A percentile compares a stretch with the other conserved stretches of the same genome.
phyloP scores from a whole-genome alignment of 2,797 vertebrate species.

The Eptatretus atami region DNA sequence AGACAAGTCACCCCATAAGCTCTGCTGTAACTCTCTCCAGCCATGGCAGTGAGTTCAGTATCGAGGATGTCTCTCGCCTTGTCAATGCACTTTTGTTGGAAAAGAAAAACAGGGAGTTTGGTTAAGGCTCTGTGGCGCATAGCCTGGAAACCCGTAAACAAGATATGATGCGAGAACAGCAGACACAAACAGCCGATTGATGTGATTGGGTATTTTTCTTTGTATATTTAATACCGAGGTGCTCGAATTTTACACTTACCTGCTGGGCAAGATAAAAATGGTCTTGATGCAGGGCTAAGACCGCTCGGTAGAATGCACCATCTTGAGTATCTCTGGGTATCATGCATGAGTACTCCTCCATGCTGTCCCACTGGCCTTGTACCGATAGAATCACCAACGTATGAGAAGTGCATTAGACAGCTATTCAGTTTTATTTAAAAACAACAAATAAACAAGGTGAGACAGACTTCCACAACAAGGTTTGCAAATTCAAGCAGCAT shows the following conservation, averaged over 20 bases:
- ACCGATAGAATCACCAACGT: neutral
- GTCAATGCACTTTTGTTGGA: constrained; percentile 47
- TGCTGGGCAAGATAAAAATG: constrained; percentile 89
- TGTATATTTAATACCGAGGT: no score
- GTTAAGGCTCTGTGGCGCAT: no score
- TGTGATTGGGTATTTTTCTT: no score
- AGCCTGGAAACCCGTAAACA: no score
- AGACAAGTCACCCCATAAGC: constrained; percentile 50
- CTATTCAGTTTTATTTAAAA: no score
- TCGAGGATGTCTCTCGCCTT: constrained; percentile 87
- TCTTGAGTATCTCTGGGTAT: constrained; percentile 87
- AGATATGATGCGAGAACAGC: no score
- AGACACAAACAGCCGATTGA: no score
- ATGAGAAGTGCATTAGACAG: no score
- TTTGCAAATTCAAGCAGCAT: no score
- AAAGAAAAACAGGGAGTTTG: no score
- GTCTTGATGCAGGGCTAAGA: constrained; percentile 77
- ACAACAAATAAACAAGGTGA: no score
- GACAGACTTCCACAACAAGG: no score
- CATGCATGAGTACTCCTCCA: constrained; percentile 96
- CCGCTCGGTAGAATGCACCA: constrained; percentile 79
- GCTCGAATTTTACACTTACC: constrained; percentile 16
- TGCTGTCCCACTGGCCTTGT: constrained; percentile 90
- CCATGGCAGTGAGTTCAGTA: constrained; percentile 85
- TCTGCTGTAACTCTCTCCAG: constrained; percentile 94